Base-by-base conservation (phyloP, 2,113 vertebrate genomes). In the Oncorhynchus kisutch region DNA sequence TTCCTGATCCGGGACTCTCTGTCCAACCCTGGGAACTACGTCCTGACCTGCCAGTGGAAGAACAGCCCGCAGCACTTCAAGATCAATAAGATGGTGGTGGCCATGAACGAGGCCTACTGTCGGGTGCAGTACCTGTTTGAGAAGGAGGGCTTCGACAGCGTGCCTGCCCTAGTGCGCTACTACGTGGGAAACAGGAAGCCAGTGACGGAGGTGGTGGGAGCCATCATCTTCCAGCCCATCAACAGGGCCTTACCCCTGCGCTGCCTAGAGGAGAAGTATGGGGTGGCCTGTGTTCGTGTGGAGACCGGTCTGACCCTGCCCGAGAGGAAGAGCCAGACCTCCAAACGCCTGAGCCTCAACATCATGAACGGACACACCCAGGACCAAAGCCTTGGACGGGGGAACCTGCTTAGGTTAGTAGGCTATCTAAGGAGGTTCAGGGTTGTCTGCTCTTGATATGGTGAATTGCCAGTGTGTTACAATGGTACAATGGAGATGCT, bases 31-130 rank as follows among this genome's bases (percentile, higher is more conserved):
- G 97, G 97, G 57, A 96, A 94, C 89, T 98, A 96, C 2, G 98
- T 99, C 80, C 94, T 99, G 87, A 99, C 98, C 71, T 97, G 96
- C 83, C 97, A 98, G 81, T 99, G 98, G 98, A 93, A 96, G 87
- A 95, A 98, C 62, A 81, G 89, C 0, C 94, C 97, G 25, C 97
- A 99, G 91, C 98, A 99, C 93, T 99, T 99, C 91, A 98, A 97
- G 92, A 97, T 99, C 92, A 94, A 92, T 88, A 96, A 93, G 87
- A 89, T 85, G 86, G 91, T 98, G 3, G 88, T 96, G 73, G 92
- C 93, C 77, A 87, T 97, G 86, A 98, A 94, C 0, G 97, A 97
- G 89, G 96, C 95, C 75, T 97, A 97, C 87, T 95, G 95, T 72
- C 95, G 96, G 0, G 92, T 98, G 66, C 96, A 99, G 90, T 99